Evolutionary conservation across 2,113 vertebrate species (phyloP), one percentile per base, ranked within the genome.

Genomic region (Labeo catla): DNA sequence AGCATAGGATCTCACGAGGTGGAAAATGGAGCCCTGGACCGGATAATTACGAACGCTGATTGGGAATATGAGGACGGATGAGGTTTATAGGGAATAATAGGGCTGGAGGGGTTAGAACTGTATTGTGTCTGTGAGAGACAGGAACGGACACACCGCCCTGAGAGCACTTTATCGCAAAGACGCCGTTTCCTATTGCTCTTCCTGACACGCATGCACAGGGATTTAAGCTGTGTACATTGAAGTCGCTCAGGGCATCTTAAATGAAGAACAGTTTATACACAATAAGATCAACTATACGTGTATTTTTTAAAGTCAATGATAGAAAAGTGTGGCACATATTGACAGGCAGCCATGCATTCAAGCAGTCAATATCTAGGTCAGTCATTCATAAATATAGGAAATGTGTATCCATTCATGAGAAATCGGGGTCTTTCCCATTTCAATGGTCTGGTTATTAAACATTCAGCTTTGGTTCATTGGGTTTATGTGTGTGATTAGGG

Each of bases 111-210:
- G 88, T 89, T 86, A 86, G 83, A 85, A 88, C 86, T 83, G 87
- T 83, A 94, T 95, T 95, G 93, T 95, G 82, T 84, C 84, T 86
- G 19, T 82, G 12, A 72, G 76, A 88, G 90, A 70, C 93, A 93
- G 93, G 91, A 93, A 92, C 89, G 89, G 90, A 90, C 81, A 34
- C 63, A n/a, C 83, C 89, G 90, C 86, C 87, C 87, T 61, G 34
- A 89, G 89, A 91, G 93, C 89, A 91, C 86, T 92, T 91, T 93
- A 93, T 94, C 89, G 91, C 91, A 91, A 87, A 85, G 77, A 84
- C 54, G 49, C 87, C 45, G 87, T 91, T 93, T 93, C 91, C 93
- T 93, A 93, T 93, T 93, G 91, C 88, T 87, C 88, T 91, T 91
- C 90, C 86, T 78, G 50, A 76, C 84, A 78, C 81, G 54, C 76